Base-by-base conservation (phyloP, 2,797 vertebrate species). In the Periophthalmus magnuspinnatus region DNA sequence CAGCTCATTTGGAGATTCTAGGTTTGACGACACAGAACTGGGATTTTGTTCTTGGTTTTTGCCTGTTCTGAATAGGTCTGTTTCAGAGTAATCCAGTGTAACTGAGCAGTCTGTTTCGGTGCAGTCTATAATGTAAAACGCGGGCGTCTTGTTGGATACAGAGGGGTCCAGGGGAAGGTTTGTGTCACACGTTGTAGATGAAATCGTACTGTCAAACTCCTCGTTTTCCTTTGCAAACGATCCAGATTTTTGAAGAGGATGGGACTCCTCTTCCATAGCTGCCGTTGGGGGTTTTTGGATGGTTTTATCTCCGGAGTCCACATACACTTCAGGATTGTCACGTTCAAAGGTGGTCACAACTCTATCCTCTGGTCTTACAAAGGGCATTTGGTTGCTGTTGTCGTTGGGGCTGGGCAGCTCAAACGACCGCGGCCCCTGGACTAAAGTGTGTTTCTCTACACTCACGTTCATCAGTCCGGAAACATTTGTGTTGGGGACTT, bases 31-130 rank as follows among this genome's bases (percentile, higher is more conserved):
- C 62, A 89, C 73, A 0, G 91, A 92, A 86, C 83, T 89, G 6
- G 77, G 86, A 69, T 92, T 89, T 65, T 70, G 82, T 19, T 56
- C 79, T 65, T 84, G 79, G 58, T 72, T 70, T 24, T 72, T 81
- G 68, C 77, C 69, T 9, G 45, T 24, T 65, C 86, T 81, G 0
- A 68, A 82, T 56, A 83, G 74, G 58, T 96, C 92, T 2, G 90
- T 88, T 72, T 98, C 96, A 0, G 96, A 96, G 76, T 90, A 95
- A 88, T 98, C 96, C 68, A 96, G 78, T 0, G 94, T 93, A 81
- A 97, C 91, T 0, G 96, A 98, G 86, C 94, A 96, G 88, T 99
- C 96, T 0, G 95, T 95, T 74, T 98, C 96, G 0, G 95, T 96
- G 82, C 89, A 94, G 85, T 94, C 93, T 6, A 90, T 10, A 32